A percentile compares a stretch with the other conserved stretches of the same genome.
These are phyloP conservation scores for Agonopterix alstromeriana DNA, from an alignment of 2,888 invertebrate genomes.

Conservation along the genomic window DNA sequence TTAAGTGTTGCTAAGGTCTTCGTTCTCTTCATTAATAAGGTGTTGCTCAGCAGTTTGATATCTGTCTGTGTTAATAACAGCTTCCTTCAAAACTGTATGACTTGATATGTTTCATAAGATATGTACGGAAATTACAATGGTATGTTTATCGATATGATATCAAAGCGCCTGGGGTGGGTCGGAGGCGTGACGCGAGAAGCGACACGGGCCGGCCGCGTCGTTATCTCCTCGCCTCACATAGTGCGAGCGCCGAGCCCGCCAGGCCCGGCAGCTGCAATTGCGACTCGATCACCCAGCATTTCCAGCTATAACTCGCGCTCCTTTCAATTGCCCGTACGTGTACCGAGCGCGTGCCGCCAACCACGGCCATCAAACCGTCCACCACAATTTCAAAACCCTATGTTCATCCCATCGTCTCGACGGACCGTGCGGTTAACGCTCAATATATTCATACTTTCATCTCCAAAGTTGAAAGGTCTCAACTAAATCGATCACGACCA, in stretches of 20 bases:
- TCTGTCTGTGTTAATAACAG: not conserved
- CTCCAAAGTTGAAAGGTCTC: conserved; percentile 28
- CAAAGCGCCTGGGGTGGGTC: conserved; percentile 19
- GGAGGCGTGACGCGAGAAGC: conserved; percentile 39
- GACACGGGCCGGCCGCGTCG: conserved; percentile 30
- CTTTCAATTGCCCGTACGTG: conserved; percentile 67
- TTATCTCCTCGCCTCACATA: conserved; percentile 22
- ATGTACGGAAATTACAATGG: conserved; percentile 13
- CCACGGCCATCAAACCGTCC: conserved; percentile 38
- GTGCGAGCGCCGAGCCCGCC: conserved; percentile 41
- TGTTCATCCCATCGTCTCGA: conserved; percentile 38
- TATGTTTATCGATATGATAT: conserved; percentile 19
- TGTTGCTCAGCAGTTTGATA: not conserved
- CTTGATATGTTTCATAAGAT: conserved; percentile 2
- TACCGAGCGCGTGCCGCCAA: conserved; percentile 60
- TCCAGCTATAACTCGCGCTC: conserved; percentile 59
- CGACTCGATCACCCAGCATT: conserved; percentile 52
- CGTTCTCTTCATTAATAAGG: conserved; percentile 19
- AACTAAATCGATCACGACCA: conserved; percentile 25
- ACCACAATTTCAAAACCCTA: conserved; percentile 58
- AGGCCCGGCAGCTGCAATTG: conserved; percentile 52
- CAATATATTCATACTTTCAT: conserved; percentile 20
- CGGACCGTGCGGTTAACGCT: conserved; percentile 28
- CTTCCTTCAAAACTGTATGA: not conserved
- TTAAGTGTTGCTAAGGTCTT: conserved; percentile 30